Evolutionary conservation across 2,888 invertebrate genomes (phyloP).

Genomic region (Prosapia bicincta): DNA sequence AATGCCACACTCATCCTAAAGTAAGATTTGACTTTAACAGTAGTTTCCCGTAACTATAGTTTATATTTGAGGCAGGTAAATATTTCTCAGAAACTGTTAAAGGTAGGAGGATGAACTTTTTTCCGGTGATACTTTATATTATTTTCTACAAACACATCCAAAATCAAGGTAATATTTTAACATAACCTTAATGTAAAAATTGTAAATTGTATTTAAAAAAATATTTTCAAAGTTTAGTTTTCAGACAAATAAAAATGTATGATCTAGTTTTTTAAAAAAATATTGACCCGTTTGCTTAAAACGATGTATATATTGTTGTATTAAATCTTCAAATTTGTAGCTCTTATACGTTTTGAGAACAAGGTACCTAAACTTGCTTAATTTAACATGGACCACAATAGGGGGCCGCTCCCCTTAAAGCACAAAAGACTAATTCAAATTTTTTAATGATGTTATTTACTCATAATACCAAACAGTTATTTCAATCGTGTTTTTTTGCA

Average conservation of each 20-base stretch:
- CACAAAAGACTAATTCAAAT: too few relatives aligned
- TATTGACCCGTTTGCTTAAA: constrained; percentile 1
- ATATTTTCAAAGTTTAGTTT: background rate
- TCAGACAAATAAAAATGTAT: background rate
- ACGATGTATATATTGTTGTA: constrained; percentile 3
- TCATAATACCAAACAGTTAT: too few relatives aligned
- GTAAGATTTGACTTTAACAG: constrained; percentile 10
- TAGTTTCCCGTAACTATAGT: constrained; percentile 1
- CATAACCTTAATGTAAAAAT: too few relatives aligned
- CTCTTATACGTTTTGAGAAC: constrained; percentile 12
- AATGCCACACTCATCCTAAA: background rate
- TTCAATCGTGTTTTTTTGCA: too few relatives aligned
- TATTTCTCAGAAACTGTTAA: constrained; percentile 6
- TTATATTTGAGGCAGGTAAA: constrained; percentile 11
- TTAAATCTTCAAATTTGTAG: constrained; percentile 11
- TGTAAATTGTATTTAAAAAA: too few relatives aligned
- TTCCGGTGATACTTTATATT: background rate
- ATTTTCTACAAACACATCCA: background rate
- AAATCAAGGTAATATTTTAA: background rate
- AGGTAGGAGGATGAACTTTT: background rate
- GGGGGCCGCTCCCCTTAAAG: constrained; percentile 8
- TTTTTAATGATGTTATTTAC: too few relatives aligned
- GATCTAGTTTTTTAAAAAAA: constrained; percentile 1
- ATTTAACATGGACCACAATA: constrained; percentile 10
- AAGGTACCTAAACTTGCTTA: constrained; percentile 11